Evolutionary conservation across 2,888 invertebrate genomes (phyloP), one percentile per base, ranked within the genome.

Genomic region (Ochlodes sylvanus): DNA sequence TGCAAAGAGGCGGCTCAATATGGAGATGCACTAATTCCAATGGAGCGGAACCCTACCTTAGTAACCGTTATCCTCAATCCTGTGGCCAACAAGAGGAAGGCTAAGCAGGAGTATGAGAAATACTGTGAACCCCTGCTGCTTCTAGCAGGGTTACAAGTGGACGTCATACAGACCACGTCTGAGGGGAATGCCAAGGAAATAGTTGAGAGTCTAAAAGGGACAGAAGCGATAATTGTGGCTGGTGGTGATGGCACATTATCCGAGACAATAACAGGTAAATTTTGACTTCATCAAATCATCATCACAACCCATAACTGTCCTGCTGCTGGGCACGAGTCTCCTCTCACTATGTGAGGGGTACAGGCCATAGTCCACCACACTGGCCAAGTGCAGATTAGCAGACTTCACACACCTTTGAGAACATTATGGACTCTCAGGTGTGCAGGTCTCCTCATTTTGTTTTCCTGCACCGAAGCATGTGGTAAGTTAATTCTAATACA

Each of bases 181-280:
- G 97, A 98, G 81, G 98, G 98, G 0, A 97, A 98, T 88, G 98
- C 98, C 0, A 96, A 97, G 79, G 95, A 95, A 70, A 94, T 97
- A 73, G 95, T 98, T 70, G 96, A 97, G 77, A 95, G 95, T 69
- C 91, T 99, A 74, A 94, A 95, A 47, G 95, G 95, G 7, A 96
- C 97, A 0, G 97, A 98, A 90, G 97, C 97, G 44, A 95, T 99
- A 68, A 94, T 99, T 62, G 96, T 99, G 0, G 99, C 98, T 61
- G 99, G 99, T 3, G 99, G 99, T 2, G 98, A 99, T 94, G 99
- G 99, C 0, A 98, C 99, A 0, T 84, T 99, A 0, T 96, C 97
- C 0, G 99, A 99, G 93, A 97, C 98, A 69, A 92, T 97, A 41
- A 97, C 97, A 65, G 95, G 94, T 93, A 78, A 38, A 14, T 62